Percentiles rank a stretch among this genome's conserved stretches.
These are phyloP conservation scores for Dascillus cervinus DNA, from an alignment of 2,888 invertebrate genomes.

Conservation along the genomic window DNA sequence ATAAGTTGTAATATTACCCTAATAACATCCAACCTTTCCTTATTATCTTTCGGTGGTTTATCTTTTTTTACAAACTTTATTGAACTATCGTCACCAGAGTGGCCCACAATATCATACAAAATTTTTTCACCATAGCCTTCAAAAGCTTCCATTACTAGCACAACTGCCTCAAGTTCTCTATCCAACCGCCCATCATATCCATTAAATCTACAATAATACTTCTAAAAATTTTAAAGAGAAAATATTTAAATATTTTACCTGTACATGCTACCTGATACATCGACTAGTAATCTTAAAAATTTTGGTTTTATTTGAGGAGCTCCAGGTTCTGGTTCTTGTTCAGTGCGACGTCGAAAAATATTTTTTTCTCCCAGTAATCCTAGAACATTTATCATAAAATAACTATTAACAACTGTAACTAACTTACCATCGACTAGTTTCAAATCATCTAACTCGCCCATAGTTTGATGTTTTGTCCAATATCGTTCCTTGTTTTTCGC, in stretches of 20 bases:
- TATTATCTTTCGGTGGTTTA: constrained; percentile 78
- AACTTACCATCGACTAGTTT: constrained; percentile 82
- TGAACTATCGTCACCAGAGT: constrained; percentile 83
- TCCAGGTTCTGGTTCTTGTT: constrained; percentile 83
- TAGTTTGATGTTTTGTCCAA: constrained; percentile 90
- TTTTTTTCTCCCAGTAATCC: constrained; percentile 85
- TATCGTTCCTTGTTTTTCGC: constrained; percentile 90
- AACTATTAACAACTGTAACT: too few relatives aligned
- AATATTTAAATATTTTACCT: constrained; percentile 45
- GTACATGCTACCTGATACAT: constrained; percentile 97
- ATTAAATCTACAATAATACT: constrained; percentile 63
- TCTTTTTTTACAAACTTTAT: constrained; percentile 62
- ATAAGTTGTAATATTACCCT: constrained; percentile 41
- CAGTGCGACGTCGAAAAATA: constrained; percentile 77
- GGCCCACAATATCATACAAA: constrained; percentile 86
- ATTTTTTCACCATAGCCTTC: constrained; percentile 84
- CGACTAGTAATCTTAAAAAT: constrained; percentile 74
- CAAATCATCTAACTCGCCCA: constrained; percentile 90
- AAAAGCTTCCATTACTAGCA: constrained; percentile 86
- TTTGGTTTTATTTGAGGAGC: constrained; percentile 84
- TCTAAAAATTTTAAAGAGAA: not conserved
- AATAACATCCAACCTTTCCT: constrained; percentile 73
- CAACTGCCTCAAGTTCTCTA: constrained; percentile 80
- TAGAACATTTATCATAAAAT: too few relatives aligned
- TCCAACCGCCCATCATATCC: constrained; percentile 91